Base-by-base conservation (phyloP, 2,888 invertebrate genomes). In the Oligia strigilis region DNA sequence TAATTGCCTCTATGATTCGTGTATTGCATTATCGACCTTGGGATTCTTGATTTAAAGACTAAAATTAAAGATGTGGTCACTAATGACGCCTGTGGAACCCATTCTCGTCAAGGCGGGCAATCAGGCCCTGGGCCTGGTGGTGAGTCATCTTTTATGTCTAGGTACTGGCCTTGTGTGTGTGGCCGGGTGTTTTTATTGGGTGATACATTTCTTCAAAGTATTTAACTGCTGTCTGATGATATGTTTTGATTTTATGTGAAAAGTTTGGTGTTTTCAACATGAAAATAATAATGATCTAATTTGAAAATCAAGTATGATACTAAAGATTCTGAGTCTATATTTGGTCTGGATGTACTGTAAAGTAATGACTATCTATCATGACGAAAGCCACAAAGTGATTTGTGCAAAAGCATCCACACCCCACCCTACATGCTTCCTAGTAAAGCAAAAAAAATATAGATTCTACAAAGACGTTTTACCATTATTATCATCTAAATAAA, bases 61-160 rank as follows among this genome's bases (percentile, higher is more conserved):
- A 82, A 82, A 86, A 81, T 89, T 82, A 76, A 81, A 74, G 72
- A 72, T 81, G 72, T 67, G 69, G 73, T 87, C 83, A 78, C 77
- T 92, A 89, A 92, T 90, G 88, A 85, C 84, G 52, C 79, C 84
- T 77, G 75, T 85, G 86, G 85, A 88, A 85, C 90, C 83, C 86
- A 89, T 91, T 89, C 86, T 83, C 86, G 90, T 90, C 90, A 88
- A 77, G 85, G 78, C 78, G 69, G 72, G 83, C 86, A 91, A 90
- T 89, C 88, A 85, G 87, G 82, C 74, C 73, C 58, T 78, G 87
- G 82, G 73, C 72, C 58, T 78, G 78, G 70, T 78, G 60, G 77
- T 92, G 90, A 91, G 77, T 92, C 88, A 91, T 77, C 58, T 79
- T 87, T 85, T 87, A 82, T 88, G 87, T 82, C 72, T 79, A 84